Conservation (phyloP, 2,888 invertebrate genomes). For the Erannis defoliaria region DNA sequence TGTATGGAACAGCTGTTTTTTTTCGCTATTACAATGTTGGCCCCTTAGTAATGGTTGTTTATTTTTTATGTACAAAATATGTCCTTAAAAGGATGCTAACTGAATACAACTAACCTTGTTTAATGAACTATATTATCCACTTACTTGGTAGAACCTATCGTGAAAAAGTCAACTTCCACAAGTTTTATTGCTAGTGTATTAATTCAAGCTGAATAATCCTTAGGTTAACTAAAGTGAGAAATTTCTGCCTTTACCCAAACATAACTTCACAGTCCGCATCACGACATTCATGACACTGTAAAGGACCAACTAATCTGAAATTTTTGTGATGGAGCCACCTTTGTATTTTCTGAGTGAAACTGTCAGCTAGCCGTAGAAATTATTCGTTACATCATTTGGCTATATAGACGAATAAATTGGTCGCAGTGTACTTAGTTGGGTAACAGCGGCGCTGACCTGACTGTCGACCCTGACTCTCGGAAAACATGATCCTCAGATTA, state of each 20-base stretch:
- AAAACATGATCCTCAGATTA: slow-evolving; percentile 26
- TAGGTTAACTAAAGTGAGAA: background rate
- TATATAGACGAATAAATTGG: background rate
- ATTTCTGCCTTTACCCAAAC: slow-evolving; percentile 9
- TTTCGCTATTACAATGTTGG: too few species aligned
- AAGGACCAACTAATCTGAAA: background rate
- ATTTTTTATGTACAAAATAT: too few species aligned
- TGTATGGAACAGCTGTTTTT: too few species aligned
- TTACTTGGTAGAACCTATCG: background rate
- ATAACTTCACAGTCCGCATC: slow-evolving; percentile 9
- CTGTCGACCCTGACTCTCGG: slow-evolving; percentile 13
- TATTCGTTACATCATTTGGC: background rate
- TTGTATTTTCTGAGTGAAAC: background rate
- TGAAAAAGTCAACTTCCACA: background rate
- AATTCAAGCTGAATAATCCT: background rate
- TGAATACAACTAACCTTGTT: too few species aligned
- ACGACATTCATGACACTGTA: background rate
- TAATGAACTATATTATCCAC: too few species aligned
- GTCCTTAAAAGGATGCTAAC: too few species aligned
- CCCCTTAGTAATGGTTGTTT: too few species aligned
- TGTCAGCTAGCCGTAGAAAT: too few species aligned
- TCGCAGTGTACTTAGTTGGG: slow-evolving; percentile 15
- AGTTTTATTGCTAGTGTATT: background rate
- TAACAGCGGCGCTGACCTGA: slow-evolving; percentile 22
- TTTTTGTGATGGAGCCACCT: background rate